These are phyloP conservation scores for Mya arenaria DNA, from an alignment of 1,140 invertebrate genomes.

Conservation along the genomic window DNA sequence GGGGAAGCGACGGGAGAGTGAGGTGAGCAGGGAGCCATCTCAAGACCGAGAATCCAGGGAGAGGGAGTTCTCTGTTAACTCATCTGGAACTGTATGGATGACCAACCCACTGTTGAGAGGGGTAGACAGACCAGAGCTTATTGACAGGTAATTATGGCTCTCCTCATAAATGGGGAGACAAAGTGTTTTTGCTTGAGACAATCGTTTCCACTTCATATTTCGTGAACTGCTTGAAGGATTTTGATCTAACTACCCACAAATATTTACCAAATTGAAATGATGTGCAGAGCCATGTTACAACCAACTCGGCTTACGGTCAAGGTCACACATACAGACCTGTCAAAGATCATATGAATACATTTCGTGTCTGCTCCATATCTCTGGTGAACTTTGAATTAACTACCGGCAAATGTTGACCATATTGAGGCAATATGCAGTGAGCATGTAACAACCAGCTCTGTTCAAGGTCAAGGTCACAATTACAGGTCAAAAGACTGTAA, in stretches of 20 bases:
- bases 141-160: conserved; percentile 49
- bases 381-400: no score
- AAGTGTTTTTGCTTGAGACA: no score
- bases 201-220: neutral
- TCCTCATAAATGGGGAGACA: no score
- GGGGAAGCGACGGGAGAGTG: conserved; percentile 15
- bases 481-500: no score
- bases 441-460: no score
- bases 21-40: neutral
- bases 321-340: no score
- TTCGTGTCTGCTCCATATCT: no score
- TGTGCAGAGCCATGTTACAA: neutral
- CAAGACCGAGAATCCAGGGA: neutral
- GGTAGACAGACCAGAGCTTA: conserved; percentile 38
- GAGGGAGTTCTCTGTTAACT: conserved; percentile 45
- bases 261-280: neutral
- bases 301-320: neutral
- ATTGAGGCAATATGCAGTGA: no score
- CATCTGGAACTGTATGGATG: neutral
- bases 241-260: neutral
- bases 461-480: no score
- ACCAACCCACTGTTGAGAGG: conserved; percentile 31
- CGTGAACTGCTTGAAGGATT: neutral
- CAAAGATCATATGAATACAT: no score
- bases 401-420: no score